Evolutionary conservation across 64 coral and sea anemone genomes (phyloP).

Genomic region (Orbicella faveolata): DNA sequence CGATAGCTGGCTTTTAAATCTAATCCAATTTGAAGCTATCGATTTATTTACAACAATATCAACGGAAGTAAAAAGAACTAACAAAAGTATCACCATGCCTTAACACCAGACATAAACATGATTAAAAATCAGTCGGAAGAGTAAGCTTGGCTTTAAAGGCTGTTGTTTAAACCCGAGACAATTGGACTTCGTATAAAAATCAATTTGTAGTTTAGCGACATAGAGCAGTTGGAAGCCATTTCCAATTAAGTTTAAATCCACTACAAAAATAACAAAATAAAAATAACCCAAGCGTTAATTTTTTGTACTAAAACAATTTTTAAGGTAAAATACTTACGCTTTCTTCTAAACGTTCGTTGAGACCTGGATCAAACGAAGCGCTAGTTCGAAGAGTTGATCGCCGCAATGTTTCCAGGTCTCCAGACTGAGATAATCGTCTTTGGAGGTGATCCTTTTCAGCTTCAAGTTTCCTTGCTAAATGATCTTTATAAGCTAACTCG

Average conservation of each 20-base stretch:
- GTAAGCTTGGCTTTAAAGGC: neutral
- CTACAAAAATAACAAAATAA: neutral
- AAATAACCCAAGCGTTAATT: neutral
- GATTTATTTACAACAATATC: conserved; percentile 5
- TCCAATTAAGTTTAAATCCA: conserved; percentile 1
- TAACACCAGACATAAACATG: neutral
- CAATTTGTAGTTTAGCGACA: conserved; percentile 10
- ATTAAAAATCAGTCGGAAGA: neutral
- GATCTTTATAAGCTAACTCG: conserved; percentile 90
- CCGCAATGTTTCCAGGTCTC: conserved; percentile 23
- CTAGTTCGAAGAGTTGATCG: conserved; percentile 26
- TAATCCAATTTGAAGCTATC: conserved; percentile 20
- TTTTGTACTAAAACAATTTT: neutral
- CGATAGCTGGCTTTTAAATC: neutral
- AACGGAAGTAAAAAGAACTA: neutral
- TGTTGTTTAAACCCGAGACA: conserved; percentile 5
- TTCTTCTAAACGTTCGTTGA: conserved; percentile 24
- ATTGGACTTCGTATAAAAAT: neutral
- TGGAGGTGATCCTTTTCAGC: conserved; percentile 86
- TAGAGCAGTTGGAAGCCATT: conserved; percentile 15
- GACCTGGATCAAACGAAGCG: neutral
- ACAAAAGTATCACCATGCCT: neutral
- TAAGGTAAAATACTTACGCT: conserved; percentile 9
- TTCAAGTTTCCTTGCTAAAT: conserved; percentile 85
- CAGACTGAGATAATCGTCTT: conserved; percentile 4